These are phyloP conservation scores for Eurypyga helias DNA, from an alignment of 2,113 vertebrate species.

Conservation along the genomic window DNA sequence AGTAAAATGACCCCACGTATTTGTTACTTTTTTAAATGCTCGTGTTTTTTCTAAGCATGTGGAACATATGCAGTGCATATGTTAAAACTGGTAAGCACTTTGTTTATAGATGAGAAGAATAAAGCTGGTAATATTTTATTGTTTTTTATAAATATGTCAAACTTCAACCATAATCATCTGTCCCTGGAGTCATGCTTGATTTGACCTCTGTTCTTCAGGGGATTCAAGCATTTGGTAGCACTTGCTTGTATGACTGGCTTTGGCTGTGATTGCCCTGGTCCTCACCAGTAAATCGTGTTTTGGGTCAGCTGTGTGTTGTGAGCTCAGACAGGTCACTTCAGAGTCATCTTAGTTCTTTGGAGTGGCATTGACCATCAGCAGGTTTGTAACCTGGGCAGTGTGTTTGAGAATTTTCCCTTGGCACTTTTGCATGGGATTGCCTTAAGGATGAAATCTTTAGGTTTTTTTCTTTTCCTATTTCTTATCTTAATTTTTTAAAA, in stretches of 20 bases:
- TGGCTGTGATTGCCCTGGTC: not conserved
- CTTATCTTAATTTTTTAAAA: not conserved
- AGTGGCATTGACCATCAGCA: not conserved
- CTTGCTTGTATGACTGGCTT: not conserved
- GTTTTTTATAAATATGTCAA: not conserved
- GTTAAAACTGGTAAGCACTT: not conserved
- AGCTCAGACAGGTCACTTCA: not conserved
- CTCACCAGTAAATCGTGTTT: not conserved
- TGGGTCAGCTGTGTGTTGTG: not conserved
- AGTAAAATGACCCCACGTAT: not conserved
- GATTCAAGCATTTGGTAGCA: not conserved
- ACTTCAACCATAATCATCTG: not conserved
- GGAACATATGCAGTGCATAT: not conserved
- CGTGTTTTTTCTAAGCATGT: not conserved
- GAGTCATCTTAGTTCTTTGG: not conserved
- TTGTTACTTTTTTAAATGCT: not conserved
- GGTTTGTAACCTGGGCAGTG: not conserved
- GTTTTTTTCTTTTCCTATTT: not conserved
- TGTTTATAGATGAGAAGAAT: not conserved
- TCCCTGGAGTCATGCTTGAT: not conserved
- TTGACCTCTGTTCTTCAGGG: not conserved
- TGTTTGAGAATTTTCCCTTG: not conserved
- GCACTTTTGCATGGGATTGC: not conserved
- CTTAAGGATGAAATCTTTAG: accelerated
- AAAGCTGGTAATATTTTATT: not conserved